phyloP scores from a whole-genome alignment of 2,888 invertebrate genomes.

The Imbricaverruca yamaguchii region DNA sequence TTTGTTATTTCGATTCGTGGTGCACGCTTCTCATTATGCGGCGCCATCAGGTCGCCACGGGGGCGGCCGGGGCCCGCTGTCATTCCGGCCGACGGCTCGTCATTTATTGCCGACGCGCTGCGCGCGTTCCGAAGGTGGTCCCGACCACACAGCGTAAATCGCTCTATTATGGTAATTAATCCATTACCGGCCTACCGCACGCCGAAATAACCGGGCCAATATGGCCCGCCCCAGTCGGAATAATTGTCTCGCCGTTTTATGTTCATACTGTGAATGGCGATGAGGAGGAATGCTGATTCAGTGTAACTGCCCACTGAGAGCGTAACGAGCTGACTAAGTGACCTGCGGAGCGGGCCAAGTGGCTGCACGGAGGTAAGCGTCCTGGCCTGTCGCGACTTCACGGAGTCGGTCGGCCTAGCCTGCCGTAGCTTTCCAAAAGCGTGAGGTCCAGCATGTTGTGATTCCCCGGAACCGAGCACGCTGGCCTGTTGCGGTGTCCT shows the following conservation, averaged over 20 bases:
- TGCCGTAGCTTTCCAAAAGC: too few species aligned
- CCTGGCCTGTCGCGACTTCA: too few species aligned
- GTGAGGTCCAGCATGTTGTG: too few species aligned
- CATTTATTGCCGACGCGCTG: neutral
- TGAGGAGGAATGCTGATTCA: neutral
- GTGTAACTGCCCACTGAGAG: conserved; percentile 3
- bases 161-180: conserved; percentile 24
- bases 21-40: conserved; percentile 8
- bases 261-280: conserved; percentile 19
- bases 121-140: neutral
- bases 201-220: neutral
- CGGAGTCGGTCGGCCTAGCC: too few species aligned
- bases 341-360: neutral
- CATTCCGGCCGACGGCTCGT: neutral
- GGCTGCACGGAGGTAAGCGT: neutral
- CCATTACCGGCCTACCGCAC: conserved; percentile 13
- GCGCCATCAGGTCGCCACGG: neutral
- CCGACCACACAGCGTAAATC: neutral
- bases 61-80: neutral
- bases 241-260: conserved; percentile 18
- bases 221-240: neutral
- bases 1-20: conserved; percentile 17
- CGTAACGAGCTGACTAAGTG: neutral
- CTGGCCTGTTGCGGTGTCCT: too few species aligned
- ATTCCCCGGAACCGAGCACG: too few species aligned